phyloP scores from a whole-genome alignment of 2,113 vertebrate species.

The Corythaeola cristata region DNA sequence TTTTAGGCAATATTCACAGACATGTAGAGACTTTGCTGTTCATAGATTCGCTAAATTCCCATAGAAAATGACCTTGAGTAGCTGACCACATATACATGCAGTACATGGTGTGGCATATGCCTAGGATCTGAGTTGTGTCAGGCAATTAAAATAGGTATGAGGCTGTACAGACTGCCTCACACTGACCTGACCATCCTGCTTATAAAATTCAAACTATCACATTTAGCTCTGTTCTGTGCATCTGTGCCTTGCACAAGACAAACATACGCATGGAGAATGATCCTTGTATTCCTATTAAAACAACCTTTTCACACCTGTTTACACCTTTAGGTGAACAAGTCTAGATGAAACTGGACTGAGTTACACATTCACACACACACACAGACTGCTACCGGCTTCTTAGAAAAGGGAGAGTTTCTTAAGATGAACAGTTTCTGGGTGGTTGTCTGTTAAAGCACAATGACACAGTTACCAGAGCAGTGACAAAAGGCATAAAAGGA shows the following conservation, averaged over 20 bases:
- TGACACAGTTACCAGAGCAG: background rate
- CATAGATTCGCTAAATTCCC: background rate
- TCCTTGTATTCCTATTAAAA: background rate
- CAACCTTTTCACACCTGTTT: background rate
- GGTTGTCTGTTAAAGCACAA: background rate
- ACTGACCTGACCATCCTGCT: background rate
- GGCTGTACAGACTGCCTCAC: background rate
- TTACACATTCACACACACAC: background rate
- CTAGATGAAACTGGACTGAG: background rate
- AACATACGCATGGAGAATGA: background rate
- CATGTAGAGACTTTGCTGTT: background rate
- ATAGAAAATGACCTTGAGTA: background rate
- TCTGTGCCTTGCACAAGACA: background rate
- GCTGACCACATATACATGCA: rapidly evolving
- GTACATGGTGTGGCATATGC: too few species aligned
- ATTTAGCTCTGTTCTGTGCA: background rate
- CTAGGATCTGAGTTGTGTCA: background rate
- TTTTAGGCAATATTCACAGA: background rate
- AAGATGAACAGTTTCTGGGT: background rate
- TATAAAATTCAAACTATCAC: background rate
- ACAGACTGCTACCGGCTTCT: background rate
- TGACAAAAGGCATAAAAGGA: background rate
- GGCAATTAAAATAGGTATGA: background rate
- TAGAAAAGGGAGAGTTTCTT: background rate
- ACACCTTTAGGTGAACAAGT: too few species aligned